A percentile compares a stretch with the other conserved stretches of the same genome.
Conservation (phyloP, 2,113 vertebrate species). For the Cephalopholis sonnerati region DNA sequence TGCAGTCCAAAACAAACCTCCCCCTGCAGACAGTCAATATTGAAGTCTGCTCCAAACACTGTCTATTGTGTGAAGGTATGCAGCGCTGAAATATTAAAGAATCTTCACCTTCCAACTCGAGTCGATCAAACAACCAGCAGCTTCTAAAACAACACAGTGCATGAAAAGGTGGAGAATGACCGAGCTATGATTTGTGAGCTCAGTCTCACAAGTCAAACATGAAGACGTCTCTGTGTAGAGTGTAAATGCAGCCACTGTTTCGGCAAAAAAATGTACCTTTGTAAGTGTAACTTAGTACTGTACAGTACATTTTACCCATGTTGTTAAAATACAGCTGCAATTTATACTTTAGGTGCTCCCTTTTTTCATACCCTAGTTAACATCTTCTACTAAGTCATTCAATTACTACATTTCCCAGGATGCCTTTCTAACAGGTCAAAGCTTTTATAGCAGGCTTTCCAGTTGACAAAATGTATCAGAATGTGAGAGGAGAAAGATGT, state of each 20-base stretch:
- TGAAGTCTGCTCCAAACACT: constrained; percentile 25
- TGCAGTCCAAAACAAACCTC: constrained; percentile 57
- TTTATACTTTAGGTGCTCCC: background rate
- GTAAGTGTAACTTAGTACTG: background rate
- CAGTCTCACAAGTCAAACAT: background rate
- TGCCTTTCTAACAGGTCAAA: background rate
- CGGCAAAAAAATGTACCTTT: background rate
- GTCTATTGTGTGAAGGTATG: background rate
- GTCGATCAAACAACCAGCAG: constrained; percentile 26
- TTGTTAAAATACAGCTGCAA: background rate
- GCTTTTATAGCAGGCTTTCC: background rate
- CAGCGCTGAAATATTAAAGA: constrained; percentile 28
- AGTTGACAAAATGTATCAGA: background rate
- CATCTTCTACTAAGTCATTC: too few relatives aligned
- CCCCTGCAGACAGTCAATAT: constrained; percentile 48
- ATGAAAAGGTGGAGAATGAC: background rate
- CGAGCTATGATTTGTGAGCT: background rate
- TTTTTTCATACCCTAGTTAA: background rate
- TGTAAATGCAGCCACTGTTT: background rate
- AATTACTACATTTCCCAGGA: background rate
- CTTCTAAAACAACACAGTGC: constrained; percentile 30
- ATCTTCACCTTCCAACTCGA: background rate
- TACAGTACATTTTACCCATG: too few relatives aligned
- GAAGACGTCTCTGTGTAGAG: background rate
- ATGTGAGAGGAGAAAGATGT: background rate